phyloP scores from a whole-genome alignment of 2,888 invertebrate species.

The Mamestra brassicae region DNA sequence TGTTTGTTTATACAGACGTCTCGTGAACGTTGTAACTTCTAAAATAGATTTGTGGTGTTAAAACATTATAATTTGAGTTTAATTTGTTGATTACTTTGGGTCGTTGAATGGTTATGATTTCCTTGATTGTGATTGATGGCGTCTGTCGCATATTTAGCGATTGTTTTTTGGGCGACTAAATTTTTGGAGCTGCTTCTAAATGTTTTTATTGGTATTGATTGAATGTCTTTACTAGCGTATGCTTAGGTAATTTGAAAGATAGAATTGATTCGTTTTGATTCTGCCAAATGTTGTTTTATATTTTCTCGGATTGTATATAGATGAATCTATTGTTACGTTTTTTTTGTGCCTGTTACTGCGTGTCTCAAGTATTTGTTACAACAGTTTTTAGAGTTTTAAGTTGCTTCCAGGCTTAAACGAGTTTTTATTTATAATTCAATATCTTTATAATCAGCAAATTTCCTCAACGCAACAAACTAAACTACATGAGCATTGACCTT shows the following conservation, averaged over 20 bases:
- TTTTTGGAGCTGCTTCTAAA: constrained; percentile 6
- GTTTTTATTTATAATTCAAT: not conserved
- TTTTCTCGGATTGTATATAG: too few species aligned
- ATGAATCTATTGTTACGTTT: too few species aligned
- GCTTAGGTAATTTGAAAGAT: not conserved
- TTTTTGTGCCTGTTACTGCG: not conserved
- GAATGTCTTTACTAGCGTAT: not conserved
- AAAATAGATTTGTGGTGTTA: constrained; percentile 90
- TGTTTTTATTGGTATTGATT: constrained; percentile 35
- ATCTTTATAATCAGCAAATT: not conserved
- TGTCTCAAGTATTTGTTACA: too few species aligned
- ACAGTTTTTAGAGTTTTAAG: not conserved
- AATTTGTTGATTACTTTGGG: constrained; percentile 75
- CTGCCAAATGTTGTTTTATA: not conserved
- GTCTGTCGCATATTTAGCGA: constrained; percentile 29
- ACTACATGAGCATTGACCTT: constrained; percentile 45
- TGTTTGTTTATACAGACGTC: constrained; percentile 88
- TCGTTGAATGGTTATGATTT: constrained; percentile 53
- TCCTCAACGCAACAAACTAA: not conserved
- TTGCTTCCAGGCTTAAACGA: not conserved
- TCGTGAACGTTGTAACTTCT: constrained; percentile 79
- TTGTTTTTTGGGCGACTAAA: constrained; percentile 14
- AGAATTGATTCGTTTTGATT: not conserved
- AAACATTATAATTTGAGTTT: constrained; percentile 84
- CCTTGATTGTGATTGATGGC: constrained; percentile 51